Conservation (phyloP, 2,113 vertebrate species). For the Boulengerochromis microlepis region DNA sequence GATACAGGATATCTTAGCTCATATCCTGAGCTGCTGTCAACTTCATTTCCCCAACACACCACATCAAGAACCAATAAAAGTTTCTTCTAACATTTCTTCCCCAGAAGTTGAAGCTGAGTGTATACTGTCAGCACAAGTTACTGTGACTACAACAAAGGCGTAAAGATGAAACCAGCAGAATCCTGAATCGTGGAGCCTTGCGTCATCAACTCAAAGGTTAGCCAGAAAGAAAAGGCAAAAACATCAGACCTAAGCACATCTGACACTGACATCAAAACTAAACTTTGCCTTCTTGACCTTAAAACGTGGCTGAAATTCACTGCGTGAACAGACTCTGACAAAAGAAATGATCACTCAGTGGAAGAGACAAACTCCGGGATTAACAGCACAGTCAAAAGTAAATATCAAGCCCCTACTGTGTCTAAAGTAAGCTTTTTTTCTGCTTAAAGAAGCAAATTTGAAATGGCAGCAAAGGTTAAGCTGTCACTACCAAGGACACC, state of each 20-base stretch:
- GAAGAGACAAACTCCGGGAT: not conserved
- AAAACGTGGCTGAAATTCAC: no score
- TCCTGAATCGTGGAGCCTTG: not conserved
- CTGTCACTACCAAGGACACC: not conserved
- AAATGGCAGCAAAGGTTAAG: not conserved
- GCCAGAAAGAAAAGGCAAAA: not conserved
- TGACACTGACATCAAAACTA: constrained; percentile 1
- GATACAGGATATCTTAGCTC: not conserved
- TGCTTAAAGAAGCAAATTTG: not conserved
- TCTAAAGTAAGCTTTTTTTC: not conserved
- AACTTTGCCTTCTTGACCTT: not conserved
- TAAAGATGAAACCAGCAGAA: not conserved
- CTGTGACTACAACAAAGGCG: not conserved
- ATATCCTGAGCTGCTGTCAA: not conserved
- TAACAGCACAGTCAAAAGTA: not conserved
- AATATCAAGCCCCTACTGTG: not conserved
- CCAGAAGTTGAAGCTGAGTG: not conserved
- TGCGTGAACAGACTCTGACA: no score
- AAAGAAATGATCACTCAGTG: no score
- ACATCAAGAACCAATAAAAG: not conserved
- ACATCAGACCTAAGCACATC: not conserved
- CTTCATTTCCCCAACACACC: not conserved
- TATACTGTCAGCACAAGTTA: not conserved
- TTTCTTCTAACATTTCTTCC: not conserved
- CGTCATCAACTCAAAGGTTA: not conserved